Evolutionary conservation across 2,888 invertebrate species (phyloP).

Genomic region (Dryadula phaetusa): DNA sequence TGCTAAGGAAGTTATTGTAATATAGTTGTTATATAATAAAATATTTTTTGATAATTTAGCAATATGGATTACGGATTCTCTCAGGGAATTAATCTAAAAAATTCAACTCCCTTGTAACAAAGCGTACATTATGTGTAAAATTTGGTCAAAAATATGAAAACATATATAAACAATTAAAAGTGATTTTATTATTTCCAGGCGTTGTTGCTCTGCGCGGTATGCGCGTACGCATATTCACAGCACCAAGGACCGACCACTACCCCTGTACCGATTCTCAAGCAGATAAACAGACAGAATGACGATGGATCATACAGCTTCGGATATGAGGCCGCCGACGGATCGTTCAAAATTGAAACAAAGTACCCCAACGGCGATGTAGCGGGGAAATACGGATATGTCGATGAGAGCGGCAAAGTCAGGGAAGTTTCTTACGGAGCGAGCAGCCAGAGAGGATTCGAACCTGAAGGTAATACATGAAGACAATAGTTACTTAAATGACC

Average conservation of each 20-base stretch:
- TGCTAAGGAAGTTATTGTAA: not conserved
- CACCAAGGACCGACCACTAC: constrained; percentile 86
- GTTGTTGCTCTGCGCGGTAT: constrained; percentile 48
- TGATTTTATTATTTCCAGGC: constrained; percentile 39
- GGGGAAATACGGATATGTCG: constrained; percentile 95
- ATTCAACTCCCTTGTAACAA: too few species aligned
- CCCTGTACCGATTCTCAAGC: constrained; percentile 92
- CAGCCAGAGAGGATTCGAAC: constrained; percentile 91
- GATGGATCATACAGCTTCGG: constrained; percentile 95
- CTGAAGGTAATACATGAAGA: constrained; percentile 82
- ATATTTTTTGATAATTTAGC: too few species aligned
- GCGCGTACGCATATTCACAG: constrained; percentile 67
- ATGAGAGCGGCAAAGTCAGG: constrained; percentile 89
- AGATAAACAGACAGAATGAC: constrained; percentile 93
- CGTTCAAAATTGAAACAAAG: constrained; percentile 95
- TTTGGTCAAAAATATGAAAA: not conserved
- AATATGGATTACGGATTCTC: too few species aligned
- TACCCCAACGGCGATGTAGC: constrained; percentile 92
- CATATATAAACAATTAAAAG: not conserved
- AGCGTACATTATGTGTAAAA: too few species aligned
- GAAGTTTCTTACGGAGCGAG: constrained; percentile 95
- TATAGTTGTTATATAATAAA: too few species aligned
- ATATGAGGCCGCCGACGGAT: constrained; percentile 93
- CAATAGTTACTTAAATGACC: too few species aligned
- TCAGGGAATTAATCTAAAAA: too few species aligned